Evolutionary conservation across 2,113 vertebrate genomes (phyloP).

Genomic region (Morone saxatilis): DNA sequence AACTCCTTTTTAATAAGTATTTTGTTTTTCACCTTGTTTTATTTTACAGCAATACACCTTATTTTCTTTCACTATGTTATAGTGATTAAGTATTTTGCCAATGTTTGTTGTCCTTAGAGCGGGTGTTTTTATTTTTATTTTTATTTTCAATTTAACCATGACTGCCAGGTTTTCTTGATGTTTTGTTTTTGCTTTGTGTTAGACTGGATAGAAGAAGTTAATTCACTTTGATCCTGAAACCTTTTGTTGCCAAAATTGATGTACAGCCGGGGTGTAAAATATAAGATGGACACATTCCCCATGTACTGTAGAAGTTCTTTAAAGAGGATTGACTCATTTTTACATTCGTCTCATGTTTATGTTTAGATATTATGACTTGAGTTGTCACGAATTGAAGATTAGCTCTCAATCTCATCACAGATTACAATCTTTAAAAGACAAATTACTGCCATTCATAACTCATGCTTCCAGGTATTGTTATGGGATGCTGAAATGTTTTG

Average conservation of each 20-base stretch:
- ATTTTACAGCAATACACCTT: conserved; percentile 74
- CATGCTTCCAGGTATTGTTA: conserved; percentile 64
- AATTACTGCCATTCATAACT: conserved; percentile 68
- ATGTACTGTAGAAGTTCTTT: conserved; percentile 44
- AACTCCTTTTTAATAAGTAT: conserved; percentile 57
- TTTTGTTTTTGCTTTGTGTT: conserved; percentile 72
- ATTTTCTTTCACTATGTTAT: conserved; percentile 60
- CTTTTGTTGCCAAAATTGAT: conserved; percentile 77
- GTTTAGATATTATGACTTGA: conserved; percentile 58
- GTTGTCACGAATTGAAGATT: conserved; percentile 55
- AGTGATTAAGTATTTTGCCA: conserved; percentile 75
- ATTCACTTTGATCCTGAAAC: conserved; percentile 72
- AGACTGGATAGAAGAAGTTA: conserved; percentile 60
- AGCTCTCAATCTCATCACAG: conserved; percentile 39
- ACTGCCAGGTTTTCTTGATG: conserved; percentile 78
- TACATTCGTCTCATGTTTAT: conserved; percentile 58
- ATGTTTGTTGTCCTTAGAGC: conserved; percentile 71
- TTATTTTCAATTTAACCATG: conserved; percentile 59
- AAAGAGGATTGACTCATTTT: conserved; percentile 60
- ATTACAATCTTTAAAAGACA: conserved; percentile 33
- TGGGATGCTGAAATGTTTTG: conserved; percentile 50
- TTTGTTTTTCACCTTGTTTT: conserved; percentile 61
- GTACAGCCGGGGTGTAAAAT: conserved; percentile 57
- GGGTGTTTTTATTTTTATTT: conserved; percentile 52
- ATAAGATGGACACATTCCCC: conserved; percentile 43